Base-by-base conservation (phyloP, 2,113 vertebrate species). In the Irena cyanogastra region DNA sequence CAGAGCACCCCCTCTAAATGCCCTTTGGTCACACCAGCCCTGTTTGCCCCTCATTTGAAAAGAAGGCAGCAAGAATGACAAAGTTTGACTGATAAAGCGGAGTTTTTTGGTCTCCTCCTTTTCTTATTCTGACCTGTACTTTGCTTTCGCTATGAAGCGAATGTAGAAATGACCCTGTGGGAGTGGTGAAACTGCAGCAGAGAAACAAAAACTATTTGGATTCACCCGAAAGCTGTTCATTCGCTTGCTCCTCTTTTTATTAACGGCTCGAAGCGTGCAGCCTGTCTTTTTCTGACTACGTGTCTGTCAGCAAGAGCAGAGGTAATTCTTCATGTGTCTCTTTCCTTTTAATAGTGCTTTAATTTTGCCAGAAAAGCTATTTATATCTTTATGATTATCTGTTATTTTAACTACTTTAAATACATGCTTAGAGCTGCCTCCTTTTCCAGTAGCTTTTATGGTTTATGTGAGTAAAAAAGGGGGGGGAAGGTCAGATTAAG, bases 131-230 rank as follows among this genome's bases (percentile, higher is more conserved):
- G 97, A 98, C 95, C 97, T 97, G 97, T 83, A 93, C 96, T 98
- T 97, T 89, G 97, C 97, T 98, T 98, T 98, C 95, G 41, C 96
- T 98, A 68, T 96, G 95, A 97, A 97, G 95, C 33, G 65, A 94
- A 65, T 64, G 20, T 95, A 95, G 95, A 95, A 94, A 89, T 94
- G 90, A 95, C 96, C 75, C 80, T 9, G 91, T 92, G 92, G 95
- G 96, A 97, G 96, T 95, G 92, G 97, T 96, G 78, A 90, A 74
- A 90, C 95, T 94, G 93, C 95, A 96, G 96, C 96, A 84, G 87
- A 83, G 94, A 97, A 97, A 94, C 93, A 90, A 86, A 95, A 96
- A 96, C 93, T 93, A 92, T 96, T 96, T 95, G 95, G 84, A 90
- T 95, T 78, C 87, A 69, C 64, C 49, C 4, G 87, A 96, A 88